Evolutionary conservation across 2,113 vertebrate genomes (phyloP), one percentile per base, ranked within the genome.

Genomic region (Notechis scutatus): DNA sequence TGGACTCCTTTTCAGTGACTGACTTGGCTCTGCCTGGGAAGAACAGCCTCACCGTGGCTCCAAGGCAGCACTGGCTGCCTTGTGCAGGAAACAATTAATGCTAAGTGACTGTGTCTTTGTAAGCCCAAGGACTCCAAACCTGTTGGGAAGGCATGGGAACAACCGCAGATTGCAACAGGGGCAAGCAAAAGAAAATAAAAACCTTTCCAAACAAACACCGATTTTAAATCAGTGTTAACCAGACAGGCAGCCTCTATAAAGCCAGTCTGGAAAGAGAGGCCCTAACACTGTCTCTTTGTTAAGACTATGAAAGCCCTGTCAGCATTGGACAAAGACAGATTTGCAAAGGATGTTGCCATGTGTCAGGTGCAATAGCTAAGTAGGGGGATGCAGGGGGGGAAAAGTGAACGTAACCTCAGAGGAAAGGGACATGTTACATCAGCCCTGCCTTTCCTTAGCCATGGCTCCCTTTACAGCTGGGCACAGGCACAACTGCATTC

Each of bases 101-200:
- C 96, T 94, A 89, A 96, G 94, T 96, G 96, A 96, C 94, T 94
- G 94, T 93, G 95, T 92, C 93, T 96, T 96, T 96, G 96, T 96
- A 93, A 9, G 0, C 34, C 91, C 54, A 47, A 91, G 52, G 92
- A 93, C 47, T 4, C 91, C 0, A 8, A 92, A 88, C 93, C 92
- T 20, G 55, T 29, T 21, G 15, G 55, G 1, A 93, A 91, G 21
- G 95, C 93, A 18, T 95, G 96, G 95, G 96, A 97, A 96, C 93
- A 56, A 93, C 94, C 87, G 91, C 4, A 12, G 29, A 45, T 1
- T 93, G 94, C 96, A 95, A 94, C n/a, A 94, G 39, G 93, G 89
- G 23, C 85, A 47, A 93, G 74, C 61, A 10, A 90, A 74, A 94
- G 34, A 2, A 0, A 90, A 50, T 50, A 86, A 85, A 86, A 85